Conservation (phyloP, 1,140 invertebrate genomes). For the Habropoda laboriosa region DNA sequence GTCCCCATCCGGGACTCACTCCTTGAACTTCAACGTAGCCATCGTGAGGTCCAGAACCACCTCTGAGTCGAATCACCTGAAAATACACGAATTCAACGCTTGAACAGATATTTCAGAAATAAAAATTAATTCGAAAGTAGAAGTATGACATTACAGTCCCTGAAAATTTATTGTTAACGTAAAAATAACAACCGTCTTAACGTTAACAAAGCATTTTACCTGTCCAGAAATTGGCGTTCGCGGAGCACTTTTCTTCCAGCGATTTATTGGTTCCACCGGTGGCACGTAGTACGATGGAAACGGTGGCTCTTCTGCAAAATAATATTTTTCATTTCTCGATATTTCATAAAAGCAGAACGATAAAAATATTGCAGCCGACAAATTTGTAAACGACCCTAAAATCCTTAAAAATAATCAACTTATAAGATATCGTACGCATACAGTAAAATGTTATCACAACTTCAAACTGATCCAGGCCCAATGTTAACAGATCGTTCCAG, state of each 20-base stretch:
- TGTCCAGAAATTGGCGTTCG: conserved; percentile 76
- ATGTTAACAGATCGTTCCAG: neutral
- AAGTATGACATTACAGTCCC: conserved; percentile 1
- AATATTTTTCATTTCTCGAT: conserved; percentile 9
- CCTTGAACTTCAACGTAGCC: conserved; percentile 83
- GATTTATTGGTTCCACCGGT: conserved; percentile 67
- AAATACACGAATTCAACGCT: conserved; percentile 52
- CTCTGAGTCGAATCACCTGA: conserved; percentile 81
- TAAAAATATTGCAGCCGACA: neutral
- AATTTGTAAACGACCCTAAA: too few species aligned
- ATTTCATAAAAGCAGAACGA: neutral
- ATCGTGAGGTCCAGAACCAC: conserved; percentile 79
- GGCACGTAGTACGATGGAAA: conserved; percentile 75
- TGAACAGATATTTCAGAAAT: conserved; percentile 23
- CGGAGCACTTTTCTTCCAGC: conserved; percentile 33
- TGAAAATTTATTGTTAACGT: conserved; percentile 7
- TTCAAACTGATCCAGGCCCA: neutral
- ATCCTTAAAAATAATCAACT: neutral
- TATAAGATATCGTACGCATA: neutral
- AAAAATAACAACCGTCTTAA: too few species aligned
- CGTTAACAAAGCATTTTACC: conserved; percentile 55
- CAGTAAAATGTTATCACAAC: neutral
- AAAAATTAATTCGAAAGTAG: too few species aligned
- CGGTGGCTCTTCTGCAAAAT: conserved; percentile 72
- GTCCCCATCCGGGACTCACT: conserved; percentile 80